Base-by-base conservation (phyloP, 2,888 invertebrate genomes). In the Listrodromus nycthemerus region DNA sequence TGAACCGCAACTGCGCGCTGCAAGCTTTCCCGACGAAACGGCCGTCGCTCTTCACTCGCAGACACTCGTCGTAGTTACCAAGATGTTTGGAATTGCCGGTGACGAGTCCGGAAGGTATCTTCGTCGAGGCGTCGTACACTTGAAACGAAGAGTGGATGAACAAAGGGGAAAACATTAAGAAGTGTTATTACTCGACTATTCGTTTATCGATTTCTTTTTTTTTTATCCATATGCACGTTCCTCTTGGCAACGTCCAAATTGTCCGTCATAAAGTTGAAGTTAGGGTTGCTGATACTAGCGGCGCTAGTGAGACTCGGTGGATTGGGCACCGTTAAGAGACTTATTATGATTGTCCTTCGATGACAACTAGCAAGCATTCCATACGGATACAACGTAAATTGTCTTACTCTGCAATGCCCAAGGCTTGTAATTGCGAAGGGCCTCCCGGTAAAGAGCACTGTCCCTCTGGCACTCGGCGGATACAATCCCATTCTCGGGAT, bases 101-200 rank as follows among this genome's bases (percentile, higher is more conserved):
- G 58, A 96, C 94, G 13, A 96, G 91, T n/a, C 96, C 96, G 86
- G 95, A 94, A 0, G 96, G 95, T 45, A 95, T 95, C 92, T 97
- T 96, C 0, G 96, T 96, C 63, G 96, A 96, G n/a, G 97, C 95
- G 89, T 97, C 97, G 91, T 96, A 96, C 96, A 97, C 97, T 97
- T 93, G 8, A 41, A 41, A 95, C 93, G 69, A 45, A n/a, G 86
- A 50, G n/a, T 65, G 21, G 8, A 52, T 13, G 75, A 7, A 50
- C 16, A 69, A 4, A 27, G 19, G 19, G 37, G 48, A 61, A 27
- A 61, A 3, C 2, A 50, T 8, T 19, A 7, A 50, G 19, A 50
- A 19, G 7, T 19, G 19, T 50, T 7, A 50, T 50, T 50, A 19
- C 19, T 50, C 50, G 50, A 8, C 6, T 1, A 50, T n/a, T 50